Evolutionary conservation across 2,113 vertebrate genomes (phyloP).

Genomic region (Ia io): DNA sequence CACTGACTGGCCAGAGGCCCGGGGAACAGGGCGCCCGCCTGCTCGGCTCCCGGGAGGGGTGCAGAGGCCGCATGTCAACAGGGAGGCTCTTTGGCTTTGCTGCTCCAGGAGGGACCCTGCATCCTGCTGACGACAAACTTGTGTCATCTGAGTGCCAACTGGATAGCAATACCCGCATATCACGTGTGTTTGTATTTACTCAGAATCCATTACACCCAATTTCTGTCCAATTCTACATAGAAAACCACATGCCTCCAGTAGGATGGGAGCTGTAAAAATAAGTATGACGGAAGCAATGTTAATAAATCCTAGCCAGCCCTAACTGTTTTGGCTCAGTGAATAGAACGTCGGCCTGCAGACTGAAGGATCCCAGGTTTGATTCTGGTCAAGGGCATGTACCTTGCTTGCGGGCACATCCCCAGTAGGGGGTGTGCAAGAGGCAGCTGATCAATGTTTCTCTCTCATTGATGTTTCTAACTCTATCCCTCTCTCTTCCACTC

Average conservation of each 20-base stretch:
- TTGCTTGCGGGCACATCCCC: too few relatives aligned
- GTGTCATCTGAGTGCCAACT: not conserved
- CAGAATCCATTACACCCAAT: not conserved
- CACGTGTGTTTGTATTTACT: not conserved
- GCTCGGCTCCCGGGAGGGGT: not conserved
- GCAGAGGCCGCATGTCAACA: not conserved
- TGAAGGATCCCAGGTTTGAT: too few relatives aligned
- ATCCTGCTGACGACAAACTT: not conserved
- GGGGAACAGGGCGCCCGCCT: rapidly evolving
- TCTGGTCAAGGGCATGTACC: too few relatives aligned
- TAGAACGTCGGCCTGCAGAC: too few relatives aligned
- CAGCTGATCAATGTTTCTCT: too few relatives aligned
- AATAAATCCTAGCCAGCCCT: not conserved
- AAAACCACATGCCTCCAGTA: not conserved
- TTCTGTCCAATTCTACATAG: not conserved
- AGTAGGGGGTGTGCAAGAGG: too few relatives aligned
- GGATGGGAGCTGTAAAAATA: not conserved
- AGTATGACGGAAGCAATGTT: not conserved
- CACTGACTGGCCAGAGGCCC: rapidly evolving
- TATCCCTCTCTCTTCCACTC: too few relatives aligned
- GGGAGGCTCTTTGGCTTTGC: not conserved
- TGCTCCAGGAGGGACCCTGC: not conserved
- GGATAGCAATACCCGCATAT: not conserved
- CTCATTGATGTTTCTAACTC: too few relatives aligned
- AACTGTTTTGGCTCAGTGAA: too few relatives aligned